Base-by-base conservation (phyloP, 1,140 invertebrate species). In the Sarcophaga bullata region DNA sequence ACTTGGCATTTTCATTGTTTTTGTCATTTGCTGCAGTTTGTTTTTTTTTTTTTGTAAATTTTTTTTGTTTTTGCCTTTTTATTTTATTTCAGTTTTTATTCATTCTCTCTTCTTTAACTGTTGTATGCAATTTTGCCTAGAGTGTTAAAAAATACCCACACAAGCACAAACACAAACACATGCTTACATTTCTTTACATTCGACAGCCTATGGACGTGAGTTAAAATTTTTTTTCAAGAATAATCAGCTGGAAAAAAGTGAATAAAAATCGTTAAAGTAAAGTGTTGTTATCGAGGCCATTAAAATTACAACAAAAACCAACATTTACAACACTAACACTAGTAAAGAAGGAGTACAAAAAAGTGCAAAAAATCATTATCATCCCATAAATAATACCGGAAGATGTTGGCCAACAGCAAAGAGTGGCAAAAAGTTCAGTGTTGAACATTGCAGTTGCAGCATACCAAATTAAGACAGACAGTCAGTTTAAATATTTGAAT, bases 1-100 rank as follows among this genome's bases (percentile, higher is more conserved):
- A 68, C 62, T 68, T 68, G 62, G 62, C 62, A 68, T 68, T 68
- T 68, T 68, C 62, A 68, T 68, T 68, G 62, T 68, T 68, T 68
- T 68, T 68, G 62, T 68, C 54, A 62, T 62, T 62, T 62, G 62
- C 19, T 62, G 62, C 19, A 68, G n/a, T 68, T 68, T 68, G 7
- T n/a, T n/a, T n/a, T n/a, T n/a, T n/a, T n/a, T n/a, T n/a, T n/a
- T 19, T 58, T 58, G 9, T 11, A 13, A 15, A 15, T 58, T 58
- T 58, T 62, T 62, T 62, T 62, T 68, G 17, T 68, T 9, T 68
- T 68, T 10, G n/a, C 9, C 10, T 68, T 68, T 68, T 13, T 1
- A 15, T n/a, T 62, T 1, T 7, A 62, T 15, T 15, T 15, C 11
- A 62, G 15, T 19, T 17, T 68, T 68, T 0, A 3, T 68, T 17